Base-by-base conservation (phyloP, 2,113 vertebrate species). In the Chloebia gouldiae region DNA sequence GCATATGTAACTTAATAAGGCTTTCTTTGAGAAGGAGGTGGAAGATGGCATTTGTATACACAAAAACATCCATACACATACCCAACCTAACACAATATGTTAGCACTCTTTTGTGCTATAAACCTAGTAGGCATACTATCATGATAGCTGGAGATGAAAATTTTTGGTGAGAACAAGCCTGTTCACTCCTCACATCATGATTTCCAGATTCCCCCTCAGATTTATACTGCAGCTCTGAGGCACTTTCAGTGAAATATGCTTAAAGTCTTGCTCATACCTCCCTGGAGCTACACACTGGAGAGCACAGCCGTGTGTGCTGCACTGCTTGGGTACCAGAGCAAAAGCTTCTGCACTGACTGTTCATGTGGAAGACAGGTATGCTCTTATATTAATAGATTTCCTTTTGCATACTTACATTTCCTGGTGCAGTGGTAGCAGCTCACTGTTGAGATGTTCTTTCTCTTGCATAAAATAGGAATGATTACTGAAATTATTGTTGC, bases 41-140 rank as follows among this genome's bases (percentile, higher is more conserved):
- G 92, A 92, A 91, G 90, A 92, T 96, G 79, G 94, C 85, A 96
- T 96, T 94, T 96, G 92, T 96, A 44, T 86, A 94, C 85, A 96
- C 81, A 95, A 93, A 96, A 81, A 80, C 63, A 77, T 83, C 90
- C 40, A 63, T 77, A 95, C 59, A 72, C 78, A 90, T 25, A 44
- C 14, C 86, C 59, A 77, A 51, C 59, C 54, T 92, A 96, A 51
- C 25, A 39, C 94, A 95, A 85, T 94, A 86, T 91, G 92, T 87
- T 95, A 93, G 19, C 93, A 63, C 57, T 82, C 79, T 76, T 83
- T 93, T 94, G 75, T 95, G 90, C 60, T 80, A 31, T 82, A 77
- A 87, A 88, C 59, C 54, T 61, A 85, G 79, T 88, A 77, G 75
- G 85, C 91, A 95, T 49, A 66, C 66, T 51, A 63, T 57, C 81